Evolutionary conservation across 2,797 vertebrate genomes (phyloP), one percentile per base, ranked within the genome.

Genomic region (Scolopax bukidnonensis): DNA sequence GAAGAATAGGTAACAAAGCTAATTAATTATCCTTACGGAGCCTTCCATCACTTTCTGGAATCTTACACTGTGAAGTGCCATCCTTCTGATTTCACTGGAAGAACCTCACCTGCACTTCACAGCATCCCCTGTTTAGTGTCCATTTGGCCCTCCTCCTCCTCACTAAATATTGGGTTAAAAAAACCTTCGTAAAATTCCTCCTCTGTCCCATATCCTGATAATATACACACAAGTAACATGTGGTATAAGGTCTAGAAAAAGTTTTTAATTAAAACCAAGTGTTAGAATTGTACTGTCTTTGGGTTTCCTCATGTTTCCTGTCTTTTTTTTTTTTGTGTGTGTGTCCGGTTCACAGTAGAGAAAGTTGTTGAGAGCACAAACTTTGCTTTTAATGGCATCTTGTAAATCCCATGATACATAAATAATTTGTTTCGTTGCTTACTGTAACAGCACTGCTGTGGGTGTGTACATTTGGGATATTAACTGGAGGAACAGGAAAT

Each of bases 211-310:
- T 63, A 92, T 81, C 68, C 53, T 83, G 53, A 83, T 50, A 82
- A 82, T 71, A 64, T 64, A 71, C 54, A 71, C 54, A 87, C 64
- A 94, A 87, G 48, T 64, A 94, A 80, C 90, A 90, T 78, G 41
- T 92, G 88, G 75, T 30, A 82, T 48, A 89, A 85, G 28, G 61
- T 77, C 54, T 80, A 92, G 67, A 64, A 90, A 85, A 89, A 77
- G 36, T 27, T 93, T 90, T 83, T 89, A 90, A 93, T 95, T 89
- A 92, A 94, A 95, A 87, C 33, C 64, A 87, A 94, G 91, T 80
- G 74, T 59, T 80, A 84, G 36, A 94, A 92, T 89, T 89, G 74
- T 12, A 61, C 33, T 69, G 41, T 73, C 74, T 86, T 82, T 40
- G 1, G 4, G 21, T 93, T 89, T 89, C 59, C 60, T 91, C 27